Evolutionary conservation across 2,888 invertebrate genomes (phyloP), one percentile per base, ranked within the genome.

Genomic region (Stenoptilia bipunctidactyla): DNA sequence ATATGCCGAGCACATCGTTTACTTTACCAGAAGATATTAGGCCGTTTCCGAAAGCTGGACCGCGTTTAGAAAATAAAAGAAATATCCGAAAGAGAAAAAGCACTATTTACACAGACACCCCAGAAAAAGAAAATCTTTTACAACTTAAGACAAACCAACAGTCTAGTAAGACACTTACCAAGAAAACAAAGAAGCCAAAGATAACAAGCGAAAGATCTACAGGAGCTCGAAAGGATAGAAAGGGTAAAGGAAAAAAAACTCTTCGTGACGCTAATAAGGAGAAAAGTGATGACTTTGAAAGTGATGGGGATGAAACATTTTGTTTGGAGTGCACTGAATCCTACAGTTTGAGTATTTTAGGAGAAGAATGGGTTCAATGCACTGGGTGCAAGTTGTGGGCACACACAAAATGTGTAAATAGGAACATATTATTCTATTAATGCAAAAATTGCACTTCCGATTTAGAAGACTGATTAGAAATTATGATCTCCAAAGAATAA

Each of bases 291-390:
- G 3, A 20, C 3, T 20, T 20, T 20, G 38, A 41, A 30, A 36
- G 33, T 36, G 39, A 41, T 20, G 39, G 20, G 15, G 39, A 44
- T 34, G 30, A 13, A 27, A 33, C 42, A 34, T 37, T 46, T 39
- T 40, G 42, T 42, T 25, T 46, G 33, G 42, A 46, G 20, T 43
- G 43, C 40, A 44, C 45, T 34, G 43, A 43, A 43, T 43, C 40
- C 42, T 41, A 37, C 30, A 14, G 20, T 30, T 27, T 15, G 13
- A 45, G 43, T 45, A 35, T 35, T 14, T 34, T 38, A 27, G 43
- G 42, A 27, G 39, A 42, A 43, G 27, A 43, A 38, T 43, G 43
- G 40, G 34, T 43, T 40, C 40, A 43, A 37, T 40, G 42, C 42
- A 42, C 36, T 25, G 34, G 40, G 20, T 45, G 45, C 38, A 45